These are phyloP conservation scores for Elysia crispata DNA, from an alignment of 2,888 invertebrate species.

Conservation along the genomic window DNA sequence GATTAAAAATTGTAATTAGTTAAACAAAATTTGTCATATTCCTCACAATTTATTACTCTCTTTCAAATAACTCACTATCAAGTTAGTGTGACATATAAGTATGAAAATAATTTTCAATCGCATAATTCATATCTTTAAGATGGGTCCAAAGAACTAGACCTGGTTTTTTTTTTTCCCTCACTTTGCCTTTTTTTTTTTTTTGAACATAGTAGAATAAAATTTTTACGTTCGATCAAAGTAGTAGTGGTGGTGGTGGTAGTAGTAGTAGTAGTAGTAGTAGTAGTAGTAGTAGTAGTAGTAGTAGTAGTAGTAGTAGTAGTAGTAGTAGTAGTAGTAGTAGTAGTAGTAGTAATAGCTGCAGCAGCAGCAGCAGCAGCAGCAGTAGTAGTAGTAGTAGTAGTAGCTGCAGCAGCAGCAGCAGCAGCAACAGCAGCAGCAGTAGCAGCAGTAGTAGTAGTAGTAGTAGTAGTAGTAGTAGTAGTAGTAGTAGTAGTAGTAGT, in stretches of 20 bases:
- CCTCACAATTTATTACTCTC: too few species aligned
- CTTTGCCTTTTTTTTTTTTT: too few species aligned
- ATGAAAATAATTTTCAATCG: too few species aligned
- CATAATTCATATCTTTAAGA: too few species aligned
- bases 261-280: conserved; percentile 14
- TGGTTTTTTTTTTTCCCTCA: too few species aligned
- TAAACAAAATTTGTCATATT: too few species aligned
- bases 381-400: conserved; percentile 37
- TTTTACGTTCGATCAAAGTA: not conserved
- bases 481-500: not conserved
- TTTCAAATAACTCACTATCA: too few species aligned
- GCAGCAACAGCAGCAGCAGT: conserved; percentile 25
- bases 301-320: conserved; percentile 35
- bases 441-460: conserved; percentile 36
- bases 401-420: conserved; percentile 34
- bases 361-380: conserved; percentile 18
- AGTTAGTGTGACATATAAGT: too few species aligned
- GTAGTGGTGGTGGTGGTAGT: not conserved
- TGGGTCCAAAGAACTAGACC: too few species aligned
- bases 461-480: conserved; percentile 4
- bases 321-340: conserved; percentile 37
- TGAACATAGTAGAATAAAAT: too few species aligned
- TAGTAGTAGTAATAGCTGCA: too few species aligned
- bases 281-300: conserved; percentile 33
- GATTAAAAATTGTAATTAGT: too few species aligned